A percentile compares a stretch with the other conserved stretches of the same genome.
phyloP scores from a whole-genome alignment of 2,113 vertebrate genomes.

The Pelmatolapia mariae region DNA sequence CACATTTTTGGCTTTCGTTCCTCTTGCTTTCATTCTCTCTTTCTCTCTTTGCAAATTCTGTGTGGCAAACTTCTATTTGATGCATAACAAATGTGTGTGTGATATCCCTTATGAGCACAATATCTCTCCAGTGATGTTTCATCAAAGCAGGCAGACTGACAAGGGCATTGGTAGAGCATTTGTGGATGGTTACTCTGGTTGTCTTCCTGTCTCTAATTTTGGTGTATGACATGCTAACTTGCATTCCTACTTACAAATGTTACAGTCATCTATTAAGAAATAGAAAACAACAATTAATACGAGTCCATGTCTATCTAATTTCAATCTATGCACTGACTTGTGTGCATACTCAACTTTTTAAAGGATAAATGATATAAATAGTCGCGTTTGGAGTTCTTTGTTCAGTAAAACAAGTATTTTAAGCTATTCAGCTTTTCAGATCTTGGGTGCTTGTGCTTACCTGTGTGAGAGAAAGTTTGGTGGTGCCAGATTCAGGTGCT shows the following conservation, averaged over 20 bases:
- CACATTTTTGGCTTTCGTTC: conserved; percentile 47
- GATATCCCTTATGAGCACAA: conserved; percentile 12
- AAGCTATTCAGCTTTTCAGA: background rate
- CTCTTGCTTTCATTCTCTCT: background rate
- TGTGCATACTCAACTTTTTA: background rate
- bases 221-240: conserved; percentile 41
- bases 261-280: conserved; percentile 27
- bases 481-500: conserved; percentile 26
- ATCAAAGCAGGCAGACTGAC: conserved; percentile 37
- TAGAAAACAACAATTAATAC: conserved; percentile 2
- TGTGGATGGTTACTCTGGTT: conserved; percentile 36
- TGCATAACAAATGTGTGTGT: conserved; percentile 55
- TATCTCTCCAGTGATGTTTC: background rate
- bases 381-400: accelerated
- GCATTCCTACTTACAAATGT: conserved; percentile 51
- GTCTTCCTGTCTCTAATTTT: conserved; percentile 49
- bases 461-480: conserved; percentile 27
- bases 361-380: background rate
- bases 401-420: background rate
- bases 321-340: background rate
- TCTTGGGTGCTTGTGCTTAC: conserved; percentile 13
- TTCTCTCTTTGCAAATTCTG: conserved; percentile 34
- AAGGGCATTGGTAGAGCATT: conserved; percentile 7
- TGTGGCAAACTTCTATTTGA: conserved; percentile 53
- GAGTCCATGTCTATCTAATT: background rate